phyloP scores from a whole-genome alignment of 2,888 invertebrate species.

The Melieria picta region DNA sequence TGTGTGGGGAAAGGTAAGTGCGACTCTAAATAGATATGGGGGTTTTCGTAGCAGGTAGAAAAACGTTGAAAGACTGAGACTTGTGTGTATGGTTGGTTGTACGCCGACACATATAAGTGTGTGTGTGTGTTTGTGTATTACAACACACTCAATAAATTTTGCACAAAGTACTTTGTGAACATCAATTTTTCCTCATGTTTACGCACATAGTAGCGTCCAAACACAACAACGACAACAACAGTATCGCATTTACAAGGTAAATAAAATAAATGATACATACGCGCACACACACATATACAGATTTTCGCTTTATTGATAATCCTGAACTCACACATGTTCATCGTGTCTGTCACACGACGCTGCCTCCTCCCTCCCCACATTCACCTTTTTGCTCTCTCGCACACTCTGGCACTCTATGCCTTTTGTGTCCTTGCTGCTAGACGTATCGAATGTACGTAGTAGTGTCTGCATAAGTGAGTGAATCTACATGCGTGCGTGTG shows the following conservation, averaged over 20 bases:
- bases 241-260: background rate
- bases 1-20: background rate
- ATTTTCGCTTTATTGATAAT: background rate
- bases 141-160: conserved; percentile 28
- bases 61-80: no score
- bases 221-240: background rate
- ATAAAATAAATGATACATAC: background rate
- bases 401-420: no score
- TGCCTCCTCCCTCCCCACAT: no score
- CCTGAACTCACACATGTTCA: background rate
- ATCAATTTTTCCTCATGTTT: conserved; percentile 34
- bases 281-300: background rate
- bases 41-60: no score
- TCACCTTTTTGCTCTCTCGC: no score
- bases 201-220: conserved; percentile 16
- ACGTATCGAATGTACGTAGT: no score
- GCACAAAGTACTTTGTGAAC: conserved; percentile 35
- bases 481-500: background rate
- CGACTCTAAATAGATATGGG: background rate
- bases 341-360: background rate
- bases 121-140: no score
- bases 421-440: no score
- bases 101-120: no score
- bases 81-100: no score
- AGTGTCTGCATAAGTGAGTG: no score